Conservation (phyloP, 2,888 invertebrate genomes). For the Polydrusus pterygomalis region DNA sequence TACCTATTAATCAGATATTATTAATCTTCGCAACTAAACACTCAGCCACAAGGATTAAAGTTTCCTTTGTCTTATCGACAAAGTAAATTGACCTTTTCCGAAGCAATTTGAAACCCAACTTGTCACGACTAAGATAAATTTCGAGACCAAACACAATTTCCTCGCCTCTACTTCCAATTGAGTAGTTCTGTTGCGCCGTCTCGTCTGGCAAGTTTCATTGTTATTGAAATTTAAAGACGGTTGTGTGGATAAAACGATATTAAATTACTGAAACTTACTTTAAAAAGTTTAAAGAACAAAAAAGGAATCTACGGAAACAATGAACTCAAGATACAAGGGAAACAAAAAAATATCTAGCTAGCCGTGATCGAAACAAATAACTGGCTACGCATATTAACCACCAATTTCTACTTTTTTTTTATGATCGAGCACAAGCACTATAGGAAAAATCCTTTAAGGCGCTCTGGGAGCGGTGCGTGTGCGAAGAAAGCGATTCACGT, state of each 20-base stretch:
- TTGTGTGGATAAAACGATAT: background rate
- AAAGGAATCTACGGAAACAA: no score
- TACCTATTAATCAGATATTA: background rate
- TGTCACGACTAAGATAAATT: conserved; percentile 39
- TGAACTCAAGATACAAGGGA: no score
- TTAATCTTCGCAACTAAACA: conserved; percentile 12
- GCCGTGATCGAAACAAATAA: no score
- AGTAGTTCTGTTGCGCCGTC: conserved; percentile 23
- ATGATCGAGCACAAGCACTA: no score
- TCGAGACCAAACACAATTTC: conserved; percentile 40
- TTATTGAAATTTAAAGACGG: conserved; percentile 18
- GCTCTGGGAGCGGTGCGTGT: no score
- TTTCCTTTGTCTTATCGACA: conserved; percentile 14
- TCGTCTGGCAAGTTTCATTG: conserved; percentile 30
- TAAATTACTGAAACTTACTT: background rate
- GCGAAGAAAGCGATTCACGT: no score
- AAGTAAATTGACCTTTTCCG: conserved; percentile 25
- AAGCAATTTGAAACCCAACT: conserved; percentile 29
- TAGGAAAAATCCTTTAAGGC: no score
- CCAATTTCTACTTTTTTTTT: no score
- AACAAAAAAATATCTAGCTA: no score
- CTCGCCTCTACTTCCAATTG: conserved; percentile 33
- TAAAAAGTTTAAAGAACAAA: no score
- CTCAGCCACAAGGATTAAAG: conserved; percentile 3
- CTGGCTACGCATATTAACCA: no score